A percentile compares a stretch with the other conserved stretches of the same genome.
Evolutionary conservation across 2,113 vertebrate species (phyloP).

Genomic region (Ascaphus truei): DNA sequence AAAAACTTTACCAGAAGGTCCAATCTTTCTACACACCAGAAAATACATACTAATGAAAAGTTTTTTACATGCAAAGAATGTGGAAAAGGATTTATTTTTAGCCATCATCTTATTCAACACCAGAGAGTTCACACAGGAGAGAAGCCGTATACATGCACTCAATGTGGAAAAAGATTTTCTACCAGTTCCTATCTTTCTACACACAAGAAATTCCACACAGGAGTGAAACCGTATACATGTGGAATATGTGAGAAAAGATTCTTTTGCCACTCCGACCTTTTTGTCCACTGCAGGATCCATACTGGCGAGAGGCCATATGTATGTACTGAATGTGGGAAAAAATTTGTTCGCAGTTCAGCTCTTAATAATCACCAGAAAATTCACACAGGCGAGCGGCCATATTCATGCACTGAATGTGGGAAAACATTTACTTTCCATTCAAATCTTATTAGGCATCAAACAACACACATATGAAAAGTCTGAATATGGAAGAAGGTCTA

Average conservation of each 20-base stretch:
- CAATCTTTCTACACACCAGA: constrained; percentile 47
- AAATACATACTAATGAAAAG: constrained; percentile 51
- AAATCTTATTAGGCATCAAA: neutral
- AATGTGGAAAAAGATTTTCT: constrained; percentile 46
- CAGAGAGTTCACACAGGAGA: too few species aligned
- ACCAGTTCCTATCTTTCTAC: constrained; percentile 48
- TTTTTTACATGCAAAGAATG: constrained; percentile 47
- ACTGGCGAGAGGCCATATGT: neutral
- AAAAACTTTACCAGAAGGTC: constrained; percentile 52
- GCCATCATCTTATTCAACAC: too few species aligned
- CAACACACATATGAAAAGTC: neutral
- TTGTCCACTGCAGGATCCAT: constrained; percentile 44
- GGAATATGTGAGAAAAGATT: constrained; percentile 43
- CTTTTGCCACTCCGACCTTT: constrained; percentile 41
- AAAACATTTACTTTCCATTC: neutral
- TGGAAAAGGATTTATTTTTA: constrained; percentile 50
- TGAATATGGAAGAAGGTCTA: too few species aligned
- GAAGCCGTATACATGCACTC: constrained; percentile 44
- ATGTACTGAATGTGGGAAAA: constrained; percentile 27
- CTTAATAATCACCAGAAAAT: constrained; percentile 41
- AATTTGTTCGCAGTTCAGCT: constrained; percentile 18
- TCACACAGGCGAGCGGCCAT: constrained; percentile 41
- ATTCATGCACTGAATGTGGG: constrained; percentile 23
- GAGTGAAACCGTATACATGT: constrained; percentile 42
- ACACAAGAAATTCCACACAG: constrained; percentile 48